Conservation (phyloP, 2,797 vertebrate genomes). For the Sebastiscus tertius region DNA sequence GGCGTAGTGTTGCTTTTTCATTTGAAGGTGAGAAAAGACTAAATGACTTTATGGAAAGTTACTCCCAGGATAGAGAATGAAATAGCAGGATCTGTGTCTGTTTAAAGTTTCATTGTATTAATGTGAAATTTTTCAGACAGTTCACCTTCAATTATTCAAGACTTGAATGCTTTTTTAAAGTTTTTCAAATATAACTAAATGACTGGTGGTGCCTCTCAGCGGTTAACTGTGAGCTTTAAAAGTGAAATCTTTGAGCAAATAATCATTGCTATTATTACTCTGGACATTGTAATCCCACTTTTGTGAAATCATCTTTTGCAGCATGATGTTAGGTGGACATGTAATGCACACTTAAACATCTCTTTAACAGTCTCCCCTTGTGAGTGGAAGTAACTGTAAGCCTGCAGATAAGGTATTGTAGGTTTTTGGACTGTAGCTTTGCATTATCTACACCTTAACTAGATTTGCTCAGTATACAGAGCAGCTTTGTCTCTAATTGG, state of each 20-base stretch:
- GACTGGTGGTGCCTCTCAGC: neutral
- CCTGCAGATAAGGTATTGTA: neutral
- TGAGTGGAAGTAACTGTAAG: neutral
- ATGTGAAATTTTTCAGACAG: neutral
- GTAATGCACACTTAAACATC: neutral
- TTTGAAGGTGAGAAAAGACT: constrained; percentile 1
- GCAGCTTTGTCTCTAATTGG: neutral
- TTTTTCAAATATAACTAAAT: neutral
- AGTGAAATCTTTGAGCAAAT: neutral
- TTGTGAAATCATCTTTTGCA: neutral
- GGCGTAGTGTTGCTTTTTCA: neutral
- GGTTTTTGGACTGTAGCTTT: neutral
- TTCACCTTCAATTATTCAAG: neutral
- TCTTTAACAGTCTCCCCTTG: neutral
- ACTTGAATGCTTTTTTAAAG: neutral
- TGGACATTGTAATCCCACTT: neutral
- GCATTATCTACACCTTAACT: neutral
- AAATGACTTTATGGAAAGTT: neutral
- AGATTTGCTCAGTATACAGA: neutral
- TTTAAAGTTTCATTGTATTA: neutral
- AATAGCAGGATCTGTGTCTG: neutral
- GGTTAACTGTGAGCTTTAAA: neutral
- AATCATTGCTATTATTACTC: neutral
- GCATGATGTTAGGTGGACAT: neutral
- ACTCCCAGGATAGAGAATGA: neutral